phyloP scores from a whole-genome alignment of 2,113 vertebrate genomes.

The Tautogolabrus adspersus region DNA sequence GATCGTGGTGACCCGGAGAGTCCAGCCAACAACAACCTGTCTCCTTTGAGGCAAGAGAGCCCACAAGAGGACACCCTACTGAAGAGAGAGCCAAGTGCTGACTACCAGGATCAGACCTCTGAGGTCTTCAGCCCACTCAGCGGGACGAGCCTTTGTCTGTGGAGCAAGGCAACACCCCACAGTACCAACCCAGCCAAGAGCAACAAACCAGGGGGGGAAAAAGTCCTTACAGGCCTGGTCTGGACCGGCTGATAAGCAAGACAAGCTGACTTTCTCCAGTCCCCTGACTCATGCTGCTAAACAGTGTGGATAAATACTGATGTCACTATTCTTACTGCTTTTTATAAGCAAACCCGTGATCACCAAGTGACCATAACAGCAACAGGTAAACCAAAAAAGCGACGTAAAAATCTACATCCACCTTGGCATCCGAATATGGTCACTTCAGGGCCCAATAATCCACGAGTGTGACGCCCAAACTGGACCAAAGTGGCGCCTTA shows the following conservation, averaged over 20 bases:
- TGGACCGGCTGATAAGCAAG: constrained; percentile 34
- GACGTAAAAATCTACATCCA: too few species aligned
- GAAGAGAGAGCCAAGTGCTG: constrained; percentile 52
- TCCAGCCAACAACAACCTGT: constrained; percentile 42
- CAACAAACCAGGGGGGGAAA: constrained; percentile 40
- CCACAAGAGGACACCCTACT: constrained; percentile 42
- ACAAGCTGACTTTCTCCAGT: background rate
- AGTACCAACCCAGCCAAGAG: constrained; percentile 52
- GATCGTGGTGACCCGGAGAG: constrained; percentile 37
- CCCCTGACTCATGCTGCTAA: background rate
- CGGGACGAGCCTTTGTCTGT: constrained; percentile 57
- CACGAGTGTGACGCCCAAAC: too few species aligned
- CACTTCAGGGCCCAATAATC: too few species aligned
- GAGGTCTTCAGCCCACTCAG: constrained; percentile 58
- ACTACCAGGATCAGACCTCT: constrained; percentile 59
- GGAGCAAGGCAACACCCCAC: constrained; percentile 14
- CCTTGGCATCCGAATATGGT: too few species aligned
- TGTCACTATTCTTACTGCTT: too few species aligned
- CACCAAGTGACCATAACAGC: too few species aligned
- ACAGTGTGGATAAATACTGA: background rate
- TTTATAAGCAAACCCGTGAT: too few species aligned
- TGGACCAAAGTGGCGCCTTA: too few species aligned
- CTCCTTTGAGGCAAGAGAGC: constrained; percentile 54
- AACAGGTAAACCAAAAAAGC: too few species aligned
- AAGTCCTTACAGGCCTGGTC: constrained; percentile 15